A percentile compares a stretch with the other conserved stretches of the same genome.
These are phyloP conservation scores for Ephydatia muelleri DNA, from an alignment of 37 sponge, comb jelly and placozoan genomes.

Conservation along the genomic window DNA sequence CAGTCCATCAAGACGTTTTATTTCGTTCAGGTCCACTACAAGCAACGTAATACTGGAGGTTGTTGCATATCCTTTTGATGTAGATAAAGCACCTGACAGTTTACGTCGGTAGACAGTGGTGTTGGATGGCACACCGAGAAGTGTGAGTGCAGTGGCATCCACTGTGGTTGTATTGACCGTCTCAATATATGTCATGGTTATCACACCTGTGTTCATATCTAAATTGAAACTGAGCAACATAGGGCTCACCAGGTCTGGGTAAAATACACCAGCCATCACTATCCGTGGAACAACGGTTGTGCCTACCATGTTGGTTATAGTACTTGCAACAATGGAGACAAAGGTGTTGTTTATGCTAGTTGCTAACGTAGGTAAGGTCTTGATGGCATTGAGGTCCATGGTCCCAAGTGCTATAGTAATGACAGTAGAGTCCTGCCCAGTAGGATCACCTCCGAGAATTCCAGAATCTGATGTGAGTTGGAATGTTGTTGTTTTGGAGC, in stretches of 20 bases:
- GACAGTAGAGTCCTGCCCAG: constrained; percentile 69
- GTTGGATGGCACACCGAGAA: constrained; percentile 44
- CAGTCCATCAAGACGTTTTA: constrained; percentile 75
- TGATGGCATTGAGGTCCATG: constrained; percentile 76
- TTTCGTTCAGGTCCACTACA: constrained; percentile 74
- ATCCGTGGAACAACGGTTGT: constrained; percentile 43
- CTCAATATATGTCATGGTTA: constrained; percentile 76
- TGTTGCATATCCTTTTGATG: constrained; percentile 42
- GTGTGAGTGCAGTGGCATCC: constrained; percentile 35
- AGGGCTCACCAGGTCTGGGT: constrained; percentile 59
- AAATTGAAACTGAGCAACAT: constrained; percentile 58
- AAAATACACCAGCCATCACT: constrained; percentile 18
- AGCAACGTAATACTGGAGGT: constrained; percentile 31
- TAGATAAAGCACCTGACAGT: constrained; percentile 55
- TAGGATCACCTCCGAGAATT: constrained; percentile 50
- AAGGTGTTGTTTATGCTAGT: constrained; percentile 44
- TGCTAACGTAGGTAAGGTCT: constrained; percentile 64
- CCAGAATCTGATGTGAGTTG: constrained; percentile 46
- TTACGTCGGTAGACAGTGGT: constrained; percentile 19
- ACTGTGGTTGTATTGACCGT: constrained; percentile 79
- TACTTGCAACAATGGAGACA: constrained; percentile 25
- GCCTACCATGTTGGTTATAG: constrained; percentile 71
- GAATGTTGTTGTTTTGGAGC: constrained; percentile 19
- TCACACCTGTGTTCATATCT: constrained; percentile 70
- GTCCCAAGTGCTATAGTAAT: constrained; percentile 62